Base-by-base conservation (phyloP, 2,888 invertebrate species). In the Isotomurus palustris region DNA sequence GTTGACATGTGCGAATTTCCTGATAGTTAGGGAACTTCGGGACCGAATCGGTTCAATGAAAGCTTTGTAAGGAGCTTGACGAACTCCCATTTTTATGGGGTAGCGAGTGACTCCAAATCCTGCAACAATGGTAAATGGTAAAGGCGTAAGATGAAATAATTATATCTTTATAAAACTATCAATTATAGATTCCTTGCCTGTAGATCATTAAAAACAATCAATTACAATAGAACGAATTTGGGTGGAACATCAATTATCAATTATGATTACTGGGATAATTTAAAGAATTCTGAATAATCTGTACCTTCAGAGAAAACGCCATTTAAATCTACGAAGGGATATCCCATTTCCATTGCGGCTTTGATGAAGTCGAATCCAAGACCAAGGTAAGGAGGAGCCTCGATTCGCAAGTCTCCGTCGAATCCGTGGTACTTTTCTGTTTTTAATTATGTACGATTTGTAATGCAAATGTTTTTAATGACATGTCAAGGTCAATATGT, bases 11-110 rank as follows among this genome's bases (percentile, higher is more conserved):
- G 53, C 44, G 21, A 41, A 53, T 35, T 53, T 53, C 35, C 44
- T 17, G 5, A 53, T 53, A 3, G 44, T 43, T 24, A 53, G 45
- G 25, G 53, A 38, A 10, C 22, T 12, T 19, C 53, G 29, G 12
- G 43, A 32, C 24, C 53, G 17, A n/a, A 53, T 24, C 1, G 60
- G 60, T 29, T 60, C 48, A 1, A 60, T n/a, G 32, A 60, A 60
- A 2, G 60, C 60, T 49, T 53, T 56, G 21, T 49, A 60, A 2
- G 56, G 36, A 14, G 56, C 56, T 43, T 56, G 56, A n/a, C 60
- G 38, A 4, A 40, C 25, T 14, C 40, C 38, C 21, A 3, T 14
- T 24, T 41, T 40, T 2, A 27, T 51, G 14, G 41, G 41, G 21
- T 51, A 51, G 19, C 28, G 21, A 10, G 38, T 28, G 4, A 24